phyloP scores from a whole-genome alignment of 2,113 vertebrate species.

The Pituophis catenifer region DNA sequence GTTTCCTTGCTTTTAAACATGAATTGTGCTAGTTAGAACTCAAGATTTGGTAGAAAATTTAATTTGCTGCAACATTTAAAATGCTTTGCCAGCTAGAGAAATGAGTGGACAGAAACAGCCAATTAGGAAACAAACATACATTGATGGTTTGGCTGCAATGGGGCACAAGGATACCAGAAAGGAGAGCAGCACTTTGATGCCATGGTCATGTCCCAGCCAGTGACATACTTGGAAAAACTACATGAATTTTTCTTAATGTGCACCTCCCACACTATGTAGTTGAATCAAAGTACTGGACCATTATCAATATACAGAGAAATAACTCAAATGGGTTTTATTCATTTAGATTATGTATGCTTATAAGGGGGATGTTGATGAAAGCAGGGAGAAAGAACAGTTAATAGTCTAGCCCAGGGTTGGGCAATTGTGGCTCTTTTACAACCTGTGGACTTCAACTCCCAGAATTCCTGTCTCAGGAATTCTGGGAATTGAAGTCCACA shows the following conservation, averaged over 20 bases:
- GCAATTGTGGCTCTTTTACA: too few species aligned
- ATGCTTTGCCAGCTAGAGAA: background rate
- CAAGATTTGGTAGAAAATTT: background rate
- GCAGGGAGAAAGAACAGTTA: background rate
- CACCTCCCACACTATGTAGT: background rate
- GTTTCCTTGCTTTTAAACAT: background rate
- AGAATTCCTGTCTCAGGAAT: too few species aligned
- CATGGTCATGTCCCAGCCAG: background rate
- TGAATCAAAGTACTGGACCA: background rate
- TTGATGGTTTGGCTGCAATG: background rate
- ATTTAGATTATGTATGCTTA: background rate
- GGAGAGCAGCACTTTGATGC: background rate
- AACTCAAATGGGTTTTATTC: background rate
- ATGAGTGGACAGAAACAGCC: background rate
- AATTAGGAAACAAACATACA: background rate
- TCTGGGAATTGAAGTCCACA: too few species aligned
- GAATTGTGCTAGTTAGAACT: background rate
- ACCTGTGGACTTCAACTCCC: too few species aligned
- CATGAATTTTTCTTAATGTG: background rate
- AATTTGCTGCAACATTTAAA: background rate
- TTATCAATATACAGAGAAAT: background rate
- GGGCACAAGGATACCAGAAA: background rate
- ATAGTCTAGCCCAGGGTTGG: too few species aligned
- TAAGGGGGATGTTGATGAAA: background rate
- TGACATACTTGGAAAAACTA: background rate